phyloP scores from a whole-genome alignment of 2,888 invertebrate species.

The Mellilla xanthometata region DNA sequence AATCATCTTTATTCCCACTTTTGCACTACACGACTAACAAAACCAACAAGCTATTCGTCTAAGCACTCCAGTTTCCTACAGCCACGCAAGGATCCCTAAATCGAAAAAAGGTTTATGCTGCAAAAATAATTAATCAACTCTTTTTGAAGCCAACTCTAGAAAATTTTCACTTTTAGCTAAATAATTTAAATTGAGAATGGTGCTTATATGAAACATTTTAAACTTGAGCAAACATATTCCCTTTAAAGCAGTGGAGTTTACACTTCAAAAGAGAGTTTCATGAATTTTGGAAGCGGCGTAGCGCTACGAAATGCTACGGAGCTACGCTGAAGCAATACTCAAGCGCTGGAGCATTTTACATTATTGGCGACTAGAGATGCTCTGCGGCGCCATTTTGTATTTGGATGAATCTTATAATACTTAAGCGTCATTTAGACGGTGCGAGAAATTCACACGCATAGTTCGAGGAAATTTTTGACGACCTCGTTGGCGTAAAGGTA shows the following conservation, averaged over 20 bases:
- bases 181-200: conserved; percentile 31
- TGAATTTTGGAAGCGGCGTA: conserved; percentile 60
- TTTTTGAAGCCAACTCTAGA: conserved; percentile 12
- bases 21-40: too few species aligned
- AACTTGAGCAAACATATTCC: conserved; percentile 50
- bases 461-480: too few species aligned
- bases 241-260: conserved; percentile 46
- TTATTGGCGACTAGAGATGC: background rate
- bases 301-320: conserved; percentile 25
- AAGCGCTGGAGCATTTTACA: background rate
- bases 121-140: conserved; percentile 11
- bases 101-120: conserved; percentile 1
- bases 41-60: too few species aligned
- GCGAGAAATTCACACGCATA: too few species aligned
- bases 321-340: conserved; percentile 37
- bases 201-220: conserved; percentile 37
- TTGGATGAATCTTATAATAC: too few species aligned
- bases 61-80: too few species aligned
- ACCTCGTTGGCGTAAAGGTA: too few species aligned
- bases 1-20: too few species aligned
- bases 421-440: too few species aligned
- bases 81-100: background rate
- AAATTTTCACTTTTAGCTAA: conserved; percentile 15
- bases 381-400: background rate
- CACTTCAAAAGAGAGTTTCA: conserved; percentile 61